Base-by-base conservation (phyloP, 2,113 vertebrate species). In the Paedocypris sp. region DNA sequence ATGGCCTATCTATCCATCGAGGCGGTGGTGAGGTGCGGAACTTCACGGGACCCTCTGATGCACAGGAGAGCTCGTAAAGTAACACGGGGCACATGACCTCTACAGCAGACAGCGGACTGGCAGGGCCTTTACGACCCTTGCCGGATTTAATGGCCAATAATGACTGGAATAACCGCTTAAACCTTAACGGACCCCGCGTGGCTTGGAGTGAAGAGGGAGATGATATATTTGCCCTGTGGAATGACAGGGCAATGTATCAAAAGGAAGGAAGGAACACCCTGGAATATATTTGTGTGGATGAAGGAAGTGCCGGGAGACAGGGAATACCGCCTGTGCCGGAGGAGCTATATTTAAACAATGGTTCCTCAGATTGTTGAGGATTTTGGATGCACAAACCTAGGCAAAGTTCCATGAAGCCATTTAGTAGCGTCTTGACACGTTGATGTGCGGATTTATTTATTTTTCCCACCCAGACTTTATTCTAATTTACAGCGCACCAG, bases 21-120 rank as follows among this genome's bases (percentile, higher is more conserved):
- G 52, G 29, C 4, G 23, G 26, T 35, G 60, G 66, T 61, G n/a
- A 62, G 69, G 59, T 33, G 65, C 46, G 18, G 46, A 49, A 68
- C 70, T 64, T 43, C 56, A 35, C 15, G 10, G 26, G 72, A 69
- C 64, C 51, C 57, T 67, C 35, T 62, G 67, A 69, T 74, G 73
- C 80, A 80, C 80, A 36, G 79, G 72, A 81, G 76, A 90, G 86
- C 90, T 88, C 92, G 88, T 91, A 90, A 92, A 91, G 81, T 77
- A 83, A 83, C 73, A 77, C 77, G 71, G 73, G 70, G 87, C 87
- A 79, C 79, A 80, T 90, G 88, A 90, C 90, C 89, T 90, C 83
- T 76, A 85, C 78, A 76, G 83, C 78, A 81, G 69, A 75, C 80
- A 79, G 74, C 75, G 85, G 85, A 88, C 83, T 82, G 83, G 79